Evolutionary conservation across 2,888 invertebrate genomes (phyloP).

Genomic region (Lapara coniferarum): DNA sequence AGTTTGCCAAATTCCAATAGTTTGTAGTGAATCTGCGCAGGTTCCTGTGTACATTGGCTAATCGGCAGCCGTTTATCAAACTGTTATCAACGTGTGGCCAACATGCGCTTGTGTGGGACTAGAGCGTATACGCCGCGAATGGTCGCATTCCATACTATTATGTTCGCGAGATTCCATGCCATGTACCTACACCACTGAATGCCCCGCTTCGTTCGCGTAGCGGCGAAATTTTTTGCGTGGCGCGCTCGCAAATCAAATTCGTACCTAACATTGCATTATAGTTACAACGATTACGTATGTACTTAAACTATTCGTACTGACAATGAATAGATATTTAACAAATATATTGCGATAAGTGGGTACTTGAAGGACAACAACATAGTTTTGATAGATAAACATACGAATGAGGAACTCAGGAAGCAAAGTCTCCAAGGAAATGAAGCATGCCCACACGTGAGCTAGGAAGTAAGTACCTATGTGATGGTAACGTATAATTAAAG

Average conservation of each 20-base stretch:
- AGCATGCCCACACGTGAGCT: not conserved
- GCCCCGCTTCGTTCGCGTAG: constrained; percentile 58
- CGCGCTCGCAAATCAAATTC: constrained; percentile 73
- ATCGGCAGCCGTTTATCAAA: constrained; percentile 74
- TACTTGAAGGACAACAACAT: constrained; percentile 7
- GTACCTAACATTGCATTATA: constrained; percentile 57
- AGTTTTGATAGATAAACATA: not conserved
- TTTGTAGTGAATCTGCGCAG: constrained; percentile 23
- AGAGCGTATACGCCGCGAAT: constrained; percentile 55
- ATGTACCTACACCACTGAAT: constrained; percentile 52
- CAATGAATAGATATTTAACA: not conserved
- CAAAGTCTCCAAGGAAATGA: not conserved
- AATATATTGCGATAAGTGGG: not conserved
- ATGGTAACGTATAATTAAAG: constrained; percentile 14
- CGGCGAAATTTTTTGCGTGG: constrained; percentile 78
- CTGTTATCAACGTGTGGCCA: constrained; percentile 66
- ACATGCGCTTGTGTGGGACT: constrained; percentile 55
- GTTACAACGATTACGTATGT: constrained; percentile 42
- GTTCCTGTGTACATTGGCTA: constrained; percentile 51
- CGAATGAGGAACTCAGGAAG: not conserved
- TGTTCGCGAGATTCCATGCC: constrained; percentile 71
- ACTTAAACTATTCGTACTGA: constrained; percentile 9
- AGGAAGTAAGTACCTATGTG: constrained; percentile 17
- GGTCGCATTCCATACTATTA: constrained; percentile 77
- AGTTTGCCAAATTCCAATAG: constrained; percentile 8